Percentiles rank a stretch among this genome's conserved stretches.
Conservation (phyloP, 2,888 invertebrate genomes). For the Tetragnatha montana region DNA sequence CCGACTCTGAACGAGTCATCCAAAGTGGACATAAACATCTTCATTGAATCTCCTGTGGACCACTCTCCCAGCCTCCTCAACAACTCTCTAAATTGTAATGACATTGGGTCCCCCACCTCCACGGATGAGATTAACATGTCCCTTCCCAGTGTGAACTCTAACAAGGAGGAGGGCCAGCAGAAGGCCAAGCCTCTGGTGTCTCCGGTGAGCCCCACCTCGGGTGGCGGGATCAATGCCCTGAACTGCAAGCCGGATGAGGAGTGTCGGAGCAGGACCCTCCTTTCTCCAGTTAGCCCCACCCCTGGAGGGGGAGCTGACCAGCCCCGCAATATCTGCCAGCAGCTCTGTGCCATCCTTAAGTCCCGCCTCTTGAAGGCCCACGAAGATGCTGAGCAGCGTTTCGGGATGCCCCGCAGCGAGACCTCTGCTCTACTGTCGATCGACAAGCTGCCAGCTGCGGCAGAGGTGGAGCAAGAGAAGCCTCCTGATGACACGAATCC, state of each 20-base stretch:
- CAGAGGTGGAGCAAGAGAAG: slow-evolving; percentile 5
- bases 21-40: slow-evolving; percentile 58
- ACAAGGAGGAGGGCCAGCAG: slow-evolving; percentile 12
- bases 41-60: slow-evolving; percentile 52
- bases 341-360: slow-evolving; percentile 86
- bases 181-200: slow-evolving; percentile 38
- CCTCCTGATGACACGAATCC: not conserved
- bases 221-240: slow-evolving; percentile 44
- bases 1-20: slow-evolving; percentile 23
- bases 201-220: slow-evolving; percentile 52
- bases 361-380: slow-evolving; percentile 87
- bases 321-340: slow-evolving; percentile 72
- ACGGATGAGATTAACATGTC: too few species aligned
- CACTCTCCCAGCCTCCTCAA: slow-evolving; percentile 11
- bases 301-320: slow-evolving; percentile 43
- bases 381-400: slow-evolving; percentile 82
- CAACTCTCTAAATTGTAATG: slow-evolving; percentile 35
- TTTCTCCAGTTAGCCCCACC: slow-evolving; percentile 60
- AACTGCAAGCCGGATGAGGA: slow-evolving; percentile 8
- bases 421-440: slow-evolving; percentile 63
- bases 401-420: slow-evolving; percentile 72
- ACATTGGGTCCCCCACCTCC: too few species aligned
- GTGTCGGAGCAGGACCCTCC: not conserved
- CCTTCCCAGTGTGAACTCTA: too few species aligned
- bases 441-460: slow-evolving; percentile 24